Evolutionary conservation across 2,888 invertebrate genomes (phyloP).

Genomic region (Desoria tigrina): DNA sequence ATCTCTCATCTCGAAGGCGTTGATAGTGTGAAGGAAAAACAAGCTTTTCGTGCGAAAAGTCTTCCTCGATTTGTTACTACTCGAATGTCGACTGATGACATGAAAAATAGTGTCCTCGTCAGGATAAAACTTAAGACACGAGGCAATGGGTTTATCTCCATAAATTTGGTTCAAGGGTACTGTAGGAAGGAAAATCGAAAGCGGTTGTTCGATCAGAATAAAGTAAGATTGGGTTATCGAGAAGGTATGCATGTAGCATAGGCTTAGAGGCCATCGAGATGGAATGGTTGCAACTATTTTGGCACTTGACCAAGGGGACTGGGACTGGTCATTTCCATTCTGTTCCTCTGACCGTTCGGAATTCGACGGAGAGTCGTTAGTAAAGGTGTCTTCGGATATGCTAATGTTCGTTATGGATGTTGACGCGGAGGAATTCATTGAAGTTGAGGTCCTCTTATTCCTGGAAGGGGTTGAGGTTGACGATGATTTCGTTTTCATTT

Average conservation of each 20-base stretch:
- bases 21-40: constrained; percentile 80
- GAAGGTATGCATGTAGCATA: constrained; percentile 91
- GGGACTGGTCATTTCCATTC: neutral
- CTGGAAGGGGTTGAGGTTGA: neutral
- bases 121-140: constrained; percentile 74
- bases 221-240: constrained; percentile 84
- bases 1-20: constrained; percentile 58
- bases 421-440: neutral
- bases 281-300: constrained; percentile 70
- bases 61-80: constrained; percentile 53
- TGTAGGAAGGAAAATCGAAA: constrained; percentile 69
- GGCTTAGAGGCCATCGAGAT: constrained; percentile 76
- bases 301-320: constrained; percentile 59
- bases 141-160: constrained; percentile 67
- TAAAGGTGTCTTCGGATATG: neutral
- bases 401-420: neutral
- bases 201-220: constrained; percentile 84
- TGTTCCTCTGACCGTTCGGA: constrained; percentile 24
- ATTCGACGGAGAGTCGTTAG: constrained; percentile 17
- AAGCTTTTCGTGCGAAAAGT: constrained; percentile 69
- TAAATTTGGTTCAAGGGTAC: constrained; percentile 64
- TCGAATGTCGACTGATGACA: constrained; percentile 34
- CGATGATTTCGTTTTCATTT: constrained; percentile 30
- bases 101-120: constrained; percentile 61
- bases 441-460: neutral